These are phyloP conservation scores for Sminthopsis crassicaudata DNA, from an alignment of 2,113 vertebrate genomes.

Conservation along the genomic window DNA sequence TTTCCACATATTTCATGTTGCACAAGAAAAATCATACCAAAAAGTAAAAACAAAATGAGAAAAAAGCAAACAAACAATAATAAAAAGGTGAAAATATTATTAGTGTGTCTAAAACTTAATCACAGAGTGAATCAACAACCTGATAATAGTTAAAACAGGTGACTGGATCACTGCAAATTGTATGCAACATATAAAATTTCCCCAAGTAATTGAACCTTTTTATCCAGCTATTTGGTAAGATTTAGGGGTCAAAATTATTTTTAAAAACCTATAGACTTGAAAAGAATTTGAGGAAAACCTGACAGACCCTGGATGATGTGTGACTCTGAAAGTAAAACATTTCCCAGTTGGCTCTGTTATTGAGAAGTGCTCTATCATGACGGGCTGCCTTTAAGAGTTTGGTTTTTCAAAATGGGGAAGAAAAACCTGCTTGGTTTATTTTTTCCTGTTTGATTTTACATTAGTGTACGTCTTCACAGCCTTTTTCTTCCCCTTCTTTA, in stretches of 20 bases:
- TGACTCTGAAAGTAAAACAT: too few relatives aligned
- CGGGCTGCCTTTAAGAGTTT: neutral
- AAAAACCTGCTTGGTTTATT: conserved; percentile 8
- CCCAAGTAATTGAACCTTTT: neutral
- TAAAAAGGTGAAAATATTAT: neutral
- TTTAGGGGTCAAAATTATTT: neutral
- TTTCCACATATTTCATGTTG: too few relatives aligned
- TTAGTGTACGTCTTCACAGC: neutral
- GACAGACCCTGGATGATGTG: neutral
- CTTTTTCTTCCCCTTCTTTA: neutral
- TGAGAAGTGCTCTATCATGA: neutral
- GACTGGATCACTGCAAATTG: neutral
- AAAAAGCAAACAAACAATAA: too few relatives aligned
- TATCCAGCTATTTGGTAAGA: neutral
- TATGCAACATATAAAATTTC: neutral
- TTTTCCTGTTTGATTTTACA: neutral
- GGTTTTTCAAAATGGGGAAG: neutral
- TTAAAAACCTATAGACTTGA: neutral
- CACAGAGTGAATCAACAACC: neutral
- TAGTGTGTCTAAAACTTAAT: neutral
- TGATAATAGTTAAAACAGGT: neutral
- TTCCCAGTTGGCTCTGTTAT: neutral
- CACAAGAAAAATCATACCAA: too few relatives aligned
- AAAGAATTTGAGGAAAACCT: neutral
- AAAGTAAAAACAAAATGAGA: too few relatives aligned